A percentile compares a stretch with the other conserved stretches of the same genome.
These are phyloP conservation scores for Nannobrachium achirus DNA, from an alignment of 2,113 vertebrate species.

Conservation along the genomic window DNA sequence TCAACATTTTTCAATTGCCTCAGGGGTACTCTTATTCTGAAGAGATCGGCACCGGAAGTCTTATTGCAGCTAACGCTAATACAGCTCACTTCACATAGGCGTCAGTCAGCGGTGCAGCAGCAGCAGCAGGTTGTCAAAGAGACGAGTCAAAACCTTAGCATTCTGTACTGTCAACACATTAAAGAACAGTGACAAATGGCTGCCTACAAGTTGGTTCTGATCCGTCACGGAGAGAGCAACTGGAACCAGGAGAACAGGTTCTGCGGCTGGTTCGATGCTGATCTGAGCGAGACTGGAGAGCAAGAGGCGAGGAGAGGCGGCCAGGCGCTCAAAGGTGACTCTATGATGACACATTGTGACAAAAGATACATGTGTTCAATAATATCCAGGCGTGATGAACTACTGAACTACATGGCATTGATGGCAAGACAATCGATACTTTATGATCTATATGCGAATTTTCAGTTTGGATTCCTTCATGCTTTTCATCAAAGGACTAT, in stretches of 20 bases:
- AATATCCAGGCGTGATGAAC: neutral
- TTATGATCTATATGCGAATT: neutral
- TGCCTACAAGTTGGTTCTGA: constrained; percentile 88
- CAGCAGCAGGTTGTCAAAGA: no score
- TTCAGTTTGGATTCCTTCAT: no score
- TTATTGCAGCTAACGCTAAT: no score
- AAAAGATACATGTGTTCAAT: neutral
- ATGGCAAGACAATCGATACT: neutral
- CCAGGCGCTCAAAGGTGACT: constrained; percentile 81
- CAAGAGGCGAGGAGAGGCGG: constrained; percentile 89
- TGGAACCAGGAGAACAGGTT: constrained; percentile 98
- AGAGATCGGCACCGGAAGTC: no score
- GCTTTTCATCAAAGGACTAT: no score
- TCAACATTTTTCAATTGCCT: no score
- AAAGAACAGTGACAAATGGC: constrained; percentile 43
- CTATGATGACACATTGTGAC: constrained; percentile 16
- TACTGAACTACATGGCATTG: neutral
- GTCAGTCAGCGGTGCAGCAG: no score
- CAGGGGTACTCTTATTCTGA: no score
- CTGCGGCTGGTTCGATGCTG: constrained; percentile 95
- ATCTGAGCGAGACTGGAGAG: constrained; percentile 88
- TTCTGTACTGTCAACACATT: neutral
- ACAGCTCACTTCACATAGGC: no score
- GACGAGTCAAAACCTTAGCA: no score
- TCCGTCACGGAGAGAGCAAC: constrained; percentile 93